These are phyloP conservation scores for Oreochromis mossambicus DNA, from an alignment of 2,797 vertebrate genomes.

Conservation along the genomic window DNA sequence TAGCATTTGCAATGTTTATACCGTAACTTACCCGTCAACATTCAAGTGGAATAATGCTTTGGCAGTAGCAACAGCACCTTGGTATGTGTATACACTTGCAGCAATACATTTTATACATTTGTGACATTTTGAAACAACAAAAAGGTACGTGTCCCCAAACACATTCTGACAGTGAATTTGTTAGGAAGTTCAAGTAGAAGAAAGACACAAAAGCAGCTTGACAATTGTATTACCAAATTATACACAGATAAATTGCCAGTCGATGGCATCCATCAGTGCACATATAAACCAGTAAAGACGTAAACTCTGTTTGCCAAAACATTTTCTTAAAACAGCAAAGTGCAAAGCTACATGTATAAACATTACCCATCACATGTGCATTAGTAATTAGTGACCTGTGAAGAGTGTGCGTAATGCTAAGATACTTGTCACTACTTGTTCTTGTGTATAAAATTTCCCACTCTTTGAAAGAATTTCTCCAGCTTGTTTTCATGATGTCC, in stretches of 20 bases:
- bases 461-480: slow-evolving; percentile 88
- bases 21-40: neutral
- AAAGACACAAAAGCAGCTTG: neutral
- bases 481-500: slow-evolving; percentile 89
- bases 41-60: neutral
- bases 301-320: slow-evolving; percentile 22
- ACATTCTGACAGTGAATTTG: neutral
- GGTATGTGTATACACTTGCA: neutral
- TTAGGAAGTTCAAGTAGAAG: neutral
- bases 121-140: neutral
- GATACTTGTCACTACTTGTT: slow-evolving; percentile 64
- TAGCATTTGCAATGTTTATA: neutral
- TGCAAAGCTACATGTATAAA: neutral
- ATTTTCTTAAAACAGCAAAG: neutral
- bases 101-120: neutral
- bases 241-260: neutral
- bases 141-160: neutral
- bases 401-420: neutral
- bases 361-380: neutral
- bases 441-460: slow-evolving; percentile 89
- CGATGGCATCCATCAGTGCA: neutral
- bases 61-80: neutral
- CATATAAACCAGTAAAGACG: neutral
- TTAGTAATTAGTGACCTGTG: neutral
- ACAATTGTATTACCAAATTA: neutral